Base-by-base conservation (phyloP, 2,888 invertebrate genomes). In the Mycalesis mineus region DNA sequence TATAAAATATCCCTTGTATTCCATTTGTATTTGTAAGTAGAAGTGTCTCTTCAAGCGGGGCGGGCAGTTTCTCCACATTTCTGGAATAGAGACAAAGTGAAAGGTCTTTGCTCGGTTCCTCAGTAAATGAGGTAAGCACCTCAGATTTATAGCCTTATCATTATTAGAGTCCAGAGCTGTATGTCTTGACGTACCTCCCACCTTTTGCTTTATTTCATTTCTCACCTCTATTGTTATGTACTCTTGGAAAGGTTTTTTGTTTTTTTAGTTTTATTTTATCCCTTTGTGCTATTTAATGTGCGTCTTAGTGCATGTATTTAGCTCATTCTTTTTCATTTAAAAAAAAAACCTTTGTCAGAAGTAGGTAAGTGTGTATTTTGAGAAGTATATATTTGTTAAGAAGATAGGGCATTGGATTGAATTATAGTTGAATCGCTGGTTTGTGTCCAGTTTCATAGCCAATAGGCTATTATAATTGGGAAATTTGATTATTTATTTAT, bases 71-170 rank as follows among this genome's bases (percentile, higher is more conserved):
- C 47, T 59, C 55, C 31, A 41, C 47, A 51, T 55, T 33, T 51
- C 37, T 33, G 15, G 50, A 51, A 59, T 55, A 52, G 47, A 59
- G 55, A 59, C 47, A 55, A 48, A 59, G 48, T 59, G 59, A 37
- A 52, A 41, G 47, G 47, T 52, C 48, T 51, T 55, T 13, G 45
- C 47, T 40, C 51, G 51, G 41, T 47, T 55, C 36, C 51, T 55
- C 29, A 51, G 55, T 59, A 55, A 59, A 59, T 47, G 55, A 51
- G 50, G 50, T 55, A 50, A 50, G 58, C 55, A 39, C 39, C 47
- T 36, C 47, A 51, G 55, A 59, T 59, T 59, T 59, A 59, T 48
- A 51, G 17, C 51, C 28, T 59, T 55, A 59, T 51, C 51, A 37
- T 55, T 51, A 31, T 39, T 45, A 49, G 45, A 47, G 36, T 33